A percentile compares a stretch with the other conserved stretches of the same genome.
Evolutionary conservation across 2,888 invertebrate species (phyloP).

Genomic region (Ganaspis brasiliensis): DNA sequence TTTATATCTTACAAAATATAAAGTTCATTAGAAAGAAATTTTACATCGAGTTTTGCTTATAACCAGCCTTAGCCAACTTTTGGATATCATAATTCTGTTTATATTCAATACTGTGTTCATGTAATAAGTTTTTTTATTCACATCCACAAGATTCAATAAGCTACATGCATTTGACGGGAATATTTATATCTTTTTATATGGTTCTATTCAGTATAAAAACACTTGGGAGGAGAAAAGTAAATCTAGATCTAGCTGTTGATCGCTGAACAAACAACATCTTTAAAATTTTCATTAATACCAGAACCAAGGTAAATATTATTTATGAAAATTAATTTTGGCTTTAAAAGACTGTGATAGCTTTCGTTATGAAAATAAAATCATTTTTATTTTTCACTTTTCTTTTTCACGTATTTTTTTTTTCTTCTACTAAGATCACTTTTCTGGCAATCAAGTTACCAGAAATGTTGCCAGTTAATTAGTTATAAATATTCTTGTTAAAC

Average conservation of each 20-base stretch:
- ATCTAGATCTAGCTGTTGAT: background rate
- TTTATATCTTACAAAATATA: background rate
- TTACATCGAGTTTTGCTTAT: background rate
- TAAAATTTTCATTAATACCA: background rate
- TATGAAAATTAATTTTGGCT: background rate
- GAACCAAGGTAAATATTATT: conserved; percentile 10
- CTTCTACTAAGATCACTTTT: no score
- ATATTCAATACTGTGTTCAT: background rate
- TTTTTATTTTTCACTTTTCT: no score
- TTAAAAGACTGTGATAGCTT: no score
- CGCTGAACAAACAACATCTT: background rate
- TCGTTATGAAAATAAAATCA: no score
- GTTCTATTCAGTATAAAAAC: conserved; percentile 42
- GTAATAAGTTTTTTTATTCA: background rate
- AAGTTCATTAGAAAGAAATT: no score
- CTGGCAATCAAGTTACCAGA: no score
- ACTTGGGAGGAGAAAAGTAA: background rate
- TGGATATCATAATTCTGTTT: background rate
- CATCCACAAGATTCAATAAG: background rate
- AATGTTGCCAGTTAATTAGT: no score
- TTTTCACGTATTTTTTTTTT: no score
- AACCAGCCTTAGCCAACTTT: background rate
- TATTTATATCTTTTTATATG: conserved; percentile 34
- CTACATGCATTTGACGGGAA: conserved; percentile 35
- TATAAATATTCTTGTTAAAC: no score